Percentiles rank a stretch among this genome's conserved stretches.
phyloP scores from a whole-genome alignment of 2,113 vertebrate species.

The Prionailurus bengalensis region DNA sequence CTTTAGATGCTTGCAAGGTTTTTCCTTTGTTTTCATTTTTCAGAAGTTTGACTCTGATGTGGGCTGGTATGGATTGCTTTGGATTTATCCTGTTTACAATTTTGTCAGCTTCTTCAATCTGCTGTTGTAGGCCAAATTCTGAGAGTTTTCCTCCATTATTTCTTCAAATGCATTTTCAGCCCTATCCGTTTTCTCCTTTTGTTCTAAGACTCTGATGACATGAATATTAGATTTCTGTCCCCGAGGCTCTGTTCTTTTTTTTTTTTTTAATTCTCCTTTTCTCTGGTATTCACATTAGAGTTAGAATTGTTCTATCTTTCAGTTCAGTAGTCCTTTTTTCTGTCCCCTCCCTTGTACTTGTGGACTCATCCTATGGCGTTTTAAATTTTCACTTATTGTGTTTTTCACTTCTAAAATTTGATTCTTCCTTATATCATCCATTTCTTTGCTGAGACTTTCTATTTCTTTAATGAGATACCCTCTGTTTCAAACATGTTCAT shows the following conservation, averaged over 20 bases:
- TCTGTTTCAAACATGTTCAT: neutral
- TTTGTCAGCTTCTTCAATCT: neutral
- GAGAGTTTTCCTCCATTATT: neutral
- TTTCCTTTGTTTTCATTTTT: conserved; percentile 5
- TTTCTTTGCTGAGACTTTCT: neutral
- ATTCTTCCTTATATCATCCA: neutral
- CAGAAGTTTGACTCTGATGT: neutral
- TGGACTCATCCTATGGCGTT: neutral
- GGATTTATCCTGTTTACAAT: neutral
- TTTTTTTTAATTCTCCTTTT: neutral
- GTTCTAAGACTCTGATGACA: neutral
- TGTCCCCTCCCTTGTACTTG: neutral
- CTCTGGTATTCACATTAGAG: neutral
- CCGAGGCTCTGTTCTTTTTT: neutral
- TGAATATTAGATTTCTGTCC: neutral
- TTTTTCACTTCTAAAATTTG: neutral
- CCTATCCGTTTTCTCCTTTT: neutral
- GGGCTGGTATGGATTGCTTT: neutral
- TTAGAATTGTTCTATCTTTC: neutral
- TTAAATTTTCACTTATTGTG: neutral
- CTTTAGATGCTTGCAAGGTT: neutral
- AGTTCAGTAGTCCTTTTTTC: neutral
- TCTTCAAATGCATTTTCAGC: neutral
- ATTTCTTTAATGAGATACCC: neutral
- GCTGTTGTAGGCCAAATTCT: neutral